A percentile compares a stretch with the other conserved stretches of the same genome.
These are phyloP conservation scores for Pygoscelis antarcticus DNA, from an alignment of 2,113 vertebrate genomes.

Conservation along the genomic window DNA sequence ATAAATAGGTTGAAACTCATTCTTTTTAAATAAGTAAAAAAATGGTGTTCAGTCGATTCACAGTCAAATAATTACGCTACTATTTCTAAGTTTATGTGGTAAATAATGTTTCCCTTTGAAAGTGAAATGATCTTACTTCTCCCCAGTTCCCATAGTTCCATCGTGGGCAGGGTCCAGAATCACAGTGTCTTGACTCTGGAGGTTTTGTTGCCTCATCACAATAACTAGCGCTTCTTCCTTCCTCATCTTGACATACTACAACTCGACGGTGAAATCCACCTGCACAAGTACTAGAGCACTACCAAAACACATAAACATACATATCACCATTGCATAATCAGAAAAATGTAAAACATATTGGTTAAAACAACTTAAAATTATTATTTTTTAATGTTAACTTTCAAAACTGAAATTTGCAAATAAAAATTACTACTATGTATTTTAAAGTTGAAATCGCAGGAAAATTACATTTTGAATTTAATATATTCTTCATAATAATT, in stretches of 20 bases:
- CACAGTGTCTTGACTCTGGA: constrained; percentile 85
- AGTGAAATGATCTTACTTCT: constrained; percentile 81
- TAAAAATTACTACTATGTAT: background rate
- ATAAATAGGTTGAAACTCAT: background rate
- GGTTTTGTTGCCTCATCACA: constrained; percentile 88
- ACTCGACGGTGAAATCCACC: constrained; percentile 89
- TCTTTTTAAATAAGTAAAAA: background rate
- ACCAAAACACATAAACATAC: constrained; percentile 11
- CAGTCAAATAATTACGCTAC: background rate
- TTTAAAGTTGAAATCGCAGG: background rate
- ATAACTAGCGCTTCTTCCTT: constrained; percentile 82
- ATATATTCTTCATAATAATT: background rate
- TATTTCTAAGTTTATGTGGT: background rate
- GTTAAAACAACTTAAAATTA: background rate
- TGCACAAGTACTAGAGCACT: constrained; percentile 95
- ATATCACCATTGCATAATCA: background rate
- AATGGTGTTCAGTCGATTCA: background rate
- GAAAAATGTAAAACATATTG: background rate
- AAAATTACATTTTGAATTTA: background rate
- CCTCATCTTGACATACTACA: constrained; percentile 93
- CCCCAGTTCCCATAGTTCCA: constrained; percentile 96
- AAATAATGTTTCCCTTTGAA: background rate
- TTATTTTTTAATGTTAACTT: background rate
- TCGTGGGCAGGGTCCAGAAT: constrained; percentile 89
- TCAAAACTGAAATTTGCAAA: background rate